phyloP scores from a whole-genome alignment of 2,113 vertebrate species.

The Labrus mixtus region DNA sequence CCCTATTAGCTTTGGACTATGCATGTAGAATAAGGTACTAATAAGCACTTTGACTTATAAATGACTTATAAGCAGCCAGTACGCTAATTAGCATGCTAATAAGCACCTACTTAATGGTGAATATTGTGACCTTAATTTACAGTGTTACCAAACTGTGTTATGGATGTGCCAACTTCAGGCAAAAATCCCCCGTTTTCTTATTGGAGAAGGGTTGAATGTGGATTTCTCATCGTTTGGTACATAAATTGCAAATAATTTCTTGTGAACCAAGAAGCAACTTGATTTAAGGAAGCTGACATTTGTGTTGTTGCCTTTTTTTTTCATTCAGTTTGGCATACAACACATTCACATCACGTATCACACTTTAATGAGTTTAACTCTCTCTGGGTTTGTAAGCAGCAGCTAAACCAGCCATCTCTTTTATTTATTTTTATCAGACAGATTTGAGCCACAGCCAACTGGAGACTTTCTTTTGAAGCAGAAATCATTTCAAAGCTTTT shows the following conservation, averaged over 20 bases:
- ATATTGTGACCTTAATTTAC: too few species aligned
- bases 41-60: too few species aligned
- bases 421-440: not conserved
- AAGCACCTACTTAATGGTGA: too few species aligned
- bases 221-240: not conserved
- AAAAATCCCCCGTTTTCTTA: not conserved
- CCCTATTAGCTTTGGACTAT: too few species aligned
- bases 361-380: not conserved
- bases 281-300: not conserved
- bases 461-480: not conserved
- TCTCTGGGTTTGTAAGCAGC: not conserved
- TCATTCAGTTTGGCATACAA: too few species aligned
- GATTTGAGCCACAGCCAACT: not conserved
- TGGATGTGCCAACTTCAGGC: not conserved
- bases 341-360: not conserved
- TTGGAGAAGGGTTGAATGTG: not conserved
- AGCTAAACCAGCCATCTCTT: not conserved
- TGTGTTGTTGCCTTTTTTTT: not conserved
- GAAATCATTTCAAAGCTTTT: not conserved
- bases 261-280: too few species aligned
- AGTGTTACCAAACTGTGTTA: not conserved
- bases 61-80: too few species aligned
- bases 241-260: not conserved
- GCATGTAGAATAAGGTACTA: too few species aligned
- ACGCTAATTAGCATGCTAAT: too few species aligned